Evolutionary conservation across 2,888 invertebrate genomes (phyloP), one percentile per base, ranked within the genome.

Genomic region (Rotaria sp.): DNA sequence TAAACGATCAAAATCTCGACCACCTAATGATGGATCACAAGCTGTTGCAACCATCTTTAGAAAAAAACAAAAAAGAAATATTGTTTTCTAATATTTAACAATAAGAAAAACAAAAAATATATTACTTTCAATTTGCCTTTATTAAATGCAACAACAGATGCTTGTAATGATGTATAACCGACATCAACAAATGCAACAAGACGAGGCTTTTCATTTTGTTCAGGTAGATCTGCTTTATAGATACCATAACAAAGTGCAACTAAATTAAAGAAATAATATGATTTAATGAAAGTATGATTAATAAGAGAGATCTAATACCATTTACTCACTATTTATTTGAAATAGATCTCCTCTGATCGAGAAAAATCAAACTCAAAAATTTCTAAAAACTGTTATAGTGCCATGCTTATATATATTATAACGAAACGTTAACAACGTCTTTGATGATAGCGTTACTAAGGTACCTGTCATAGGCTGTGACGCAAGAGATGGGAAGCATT

Each of bases 101-200:
- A 35, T 67, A 35, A 55, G 0, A 67, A 18, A 7, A 0, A 35
- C 15, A 15, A 21, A 35, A 13, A 26, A 18, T 5, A 4, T 41
- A n/a, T 41, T 80, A 80, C 59, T 80, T 75, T 87, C 21, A 87
- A 92, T 92, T 97, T 97, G 87, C 97, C 97, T 91, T 96, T 96
- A 91, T 97, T 95, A 91, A 98, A 98, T 86, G 96, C 95, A 91
- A 95, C 95, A 48, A 95, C 94, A 88, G 94, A 94, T 4, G 95
- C 95, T 93, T 98, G 98, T 50, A 90, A 84, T 87, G 95, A 94
- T 86, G 96, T 94, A 90, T 98, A 95, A 26, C 99, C 99, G 91
- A 96, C 95, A 91, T 99, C 99, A 85, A 99, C 95, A 92, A 99
- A 98, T 24, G 97, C 94, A 24, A 99, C 96, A 92, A 96, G 95